Evolutionary conservation across 2,113 vertebrate species (phyloP).

Genomic region (Chascanopsetta lugubris): DNA sequence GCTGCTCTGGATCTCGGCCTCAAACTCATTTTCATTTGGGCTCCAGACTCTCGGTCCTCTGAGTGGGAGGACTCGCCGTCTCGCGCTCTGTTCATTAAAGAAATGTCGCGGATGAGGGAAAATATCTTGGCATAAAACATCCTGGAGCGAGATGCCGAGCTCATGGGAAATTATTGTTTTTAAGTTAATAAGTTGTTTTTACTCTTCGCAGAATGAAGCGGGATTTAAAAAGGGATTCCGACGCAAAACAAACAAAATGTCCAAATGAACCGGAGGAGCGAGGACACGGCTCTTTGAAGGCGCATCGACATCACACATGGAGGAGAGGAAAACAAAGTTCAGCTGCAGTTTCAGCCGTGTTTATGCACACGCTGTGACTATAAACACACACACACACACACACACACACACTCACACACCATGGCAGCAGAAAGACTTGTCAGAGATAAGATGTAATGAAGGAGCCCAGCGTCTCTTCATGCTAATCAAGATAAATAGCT

Average conservation of each 20-base stretch:
- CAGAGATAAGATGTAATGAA: constrained; percentile 34
- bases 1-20: constrained; percentile 44
- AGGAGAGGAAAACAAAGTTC: constrained; percentile 49
- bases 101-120: constrained; percentile 63
- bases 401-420: no score
- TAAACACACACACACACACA: constrained; percentile 12
- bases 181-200: constrained; percentile 72
- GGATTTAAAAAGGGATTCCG: constrained; percentile 64
- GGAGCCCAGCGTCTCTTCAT: constrained; percentile 30
- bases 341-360: constrained; percentile 26
- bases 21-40: constrained; percentile 58
- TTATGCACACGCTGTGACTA: constrained; percentile 20
- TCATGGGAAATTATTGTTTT: constrained; percentile 76
- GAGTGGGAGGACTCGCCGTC: constrained; percentile 70
- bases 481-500: constrained; percentile 58
- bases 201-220: constrained; percentile 58
- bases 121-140: constrained; percentile 59
- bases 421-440: constrained; percentile 27
- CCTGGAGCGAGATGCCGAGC: constrained; percentile 32
- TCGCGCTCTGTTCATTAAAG: constrained; percentile 67
- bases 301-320: constrained; percentile 47
- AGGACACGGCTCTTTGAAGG: constrained; percentile 48
- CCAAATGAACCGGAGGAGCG: constrained; percentile 57
- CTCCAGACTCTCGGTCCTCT: constrained; percentile 57
- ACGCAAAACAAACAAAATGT: constrained; percentile 69